These are phyloP conservation scores for Chymomyza amoena DNA, from an alignment of 2,888 invertebrate species.

Conservation along the genomic window DNA sequence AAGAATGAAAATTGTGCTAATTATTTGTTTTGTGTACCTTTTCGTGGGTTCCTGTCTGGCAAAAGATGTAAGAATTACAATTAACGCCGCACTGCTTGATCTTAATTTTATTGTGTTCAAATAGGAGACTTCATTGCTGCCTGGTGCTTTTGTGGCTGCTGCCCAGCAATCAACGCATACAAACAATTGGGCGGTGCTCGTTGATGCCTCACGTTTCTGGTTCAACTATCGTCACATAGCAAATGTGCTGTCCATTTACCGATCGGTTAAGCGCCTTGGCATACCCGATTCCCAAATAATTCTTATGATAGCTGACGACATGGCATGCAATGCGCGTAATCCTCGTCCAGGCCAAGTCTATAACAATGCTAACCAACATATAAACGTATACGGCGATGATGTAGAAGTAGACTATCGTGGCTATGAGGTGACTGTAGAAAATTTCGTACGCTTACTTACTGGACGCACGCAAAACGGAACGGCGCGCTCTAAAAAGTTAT, in stretches of 20 bases:
- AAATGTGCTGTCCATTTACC: conserved; percentile 98
- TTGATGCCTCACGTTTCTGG: conserved; percentile 99
- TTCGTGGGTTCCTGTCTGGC: neutral
- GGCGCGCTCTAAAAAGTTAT: conserved; percentile 94
- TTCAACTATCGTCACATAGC: conserved; percentile 99
- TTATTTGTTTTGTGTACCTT: neutral
- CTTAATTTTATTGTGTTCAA: neutral
- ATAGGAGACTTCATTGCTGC: conserved; percentile 53
- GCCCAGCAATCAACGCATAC: conserved; percentile 84
- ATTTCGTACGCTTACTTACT: conserved; percentile 96
- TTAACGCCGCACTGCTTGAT: neutral
- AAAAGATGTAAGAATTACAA: neutral
- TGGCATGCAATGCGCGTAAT: conserved; percentile 99
- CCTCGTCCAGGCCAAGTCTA: conserved; percentile 98
- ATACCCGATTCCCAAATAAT: conserved; percentile 99
- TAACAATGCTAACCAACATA: conserved; percentile 98
- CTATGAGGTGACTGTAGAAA: conserved; percentile 97
- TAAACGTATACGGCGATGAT: conserved; percentile 99
- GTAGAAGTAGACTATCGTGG: conserved; percentile 99
- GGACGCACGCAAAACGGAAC: conserved; percentile 95
- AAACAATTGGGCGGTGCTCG: conserved; percentile 99
- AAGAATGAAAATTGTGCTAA: neutral
- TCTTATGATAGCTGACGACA: conserved; percentile 99
- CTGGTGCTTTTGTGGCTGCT: conserved; percentile 73
- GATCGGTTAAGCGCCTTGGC: conserved; percentile 98